Conservation (phyloP, 2,113 vertebrate genomes). For the Ramphastos sulfuratus region DNA sequence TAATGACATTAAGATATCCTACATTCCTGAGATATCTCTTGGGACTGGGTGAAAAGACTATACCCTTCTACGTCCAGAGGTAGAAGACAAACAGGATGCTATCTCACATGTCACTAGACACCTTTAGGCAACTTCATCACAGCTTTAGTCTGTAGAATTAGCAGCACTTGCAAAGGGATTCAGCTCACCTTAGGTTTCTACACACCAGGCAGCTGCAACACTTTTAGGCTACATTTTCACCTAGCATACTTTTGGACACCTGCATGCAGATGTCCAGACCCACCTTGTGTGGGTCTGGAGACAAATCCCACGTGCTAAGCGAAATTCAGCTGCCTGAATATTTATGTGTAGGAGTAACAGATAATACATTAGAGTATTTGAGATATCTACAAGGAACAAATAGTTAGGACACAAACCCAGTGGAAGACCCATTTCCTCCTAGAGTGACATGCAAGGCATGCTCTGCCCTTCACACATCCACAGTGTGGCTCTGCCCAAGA, state of each 20-base stretch:
- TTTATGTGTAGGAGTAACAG: background rate
- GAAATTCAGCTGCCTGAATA: background rate
- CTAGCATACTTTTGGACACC: background rate
- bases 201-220: background rate
- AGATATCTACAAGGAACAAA: background rate
- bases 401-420: background rate
- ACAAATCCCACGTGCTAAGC: background rate
- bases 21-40: background rate
- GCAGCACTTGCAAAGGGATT: background rate
- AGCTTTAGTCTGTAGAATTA: background rate
- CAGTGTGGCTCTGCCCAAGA: background rate
- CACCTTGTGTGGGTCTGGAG: background rate
- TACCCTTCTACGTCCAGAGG: background rate
- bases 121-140: background rate
- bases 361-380: background rate
- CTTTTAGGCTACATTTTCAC: background rate
- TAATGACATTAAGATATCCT: background rate
- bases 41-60: background rate
- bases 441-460: background rate
- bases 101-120: background rate
- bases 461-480: background rate
- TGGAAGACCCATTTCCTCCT: background rate
- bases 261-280: background rate
- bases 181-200: fast-evolving
- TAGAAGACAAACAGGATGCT: background rate